Evolutionary conservation across 2,113 vertebrate species (phyloP).

Genomic region (Nycticebus coucang): DNA sequence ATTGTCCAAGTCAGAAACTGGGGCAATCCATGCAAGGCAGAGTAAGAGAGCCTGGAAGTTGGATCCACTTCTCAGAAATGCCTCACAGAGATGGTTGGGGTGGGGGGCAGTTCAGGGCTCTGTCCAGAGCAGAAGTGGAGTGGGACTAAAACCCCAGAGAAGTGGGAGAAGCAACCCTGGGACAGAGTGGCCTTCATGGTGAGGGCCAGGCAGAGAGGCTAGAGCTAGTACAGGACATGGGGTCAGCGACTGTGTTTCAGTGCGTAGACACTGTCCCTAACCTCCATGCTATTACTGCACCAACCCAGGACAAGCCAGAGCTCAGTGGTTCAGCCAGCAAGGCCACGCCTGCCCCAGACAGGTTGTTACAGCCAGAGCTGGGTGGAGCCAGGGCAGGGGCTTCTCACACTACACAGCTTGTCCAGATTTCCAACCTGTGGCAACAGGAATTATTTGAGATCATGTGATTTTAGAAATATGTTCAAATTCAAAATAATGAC

Average conservation of each 20-base stretch:
- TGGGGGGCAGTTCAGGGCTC: background rate
- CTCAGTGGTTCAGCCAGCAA: background rate
- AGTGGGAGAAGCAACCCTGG: background rate
- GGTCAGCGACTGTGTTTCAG: background rate
- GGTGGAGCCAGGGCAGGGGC: background rate
- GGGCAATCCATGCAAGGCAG: too few species aligned
- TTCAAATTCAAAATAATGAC: constrained; percentile 26
- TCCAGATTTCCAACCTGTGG: background rate
- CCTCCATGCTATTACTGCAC: background rate
- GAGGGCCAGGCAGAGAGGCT: background rate
- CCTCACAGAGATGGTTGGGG: background rate
- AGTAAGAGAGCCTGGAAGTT: background rate
- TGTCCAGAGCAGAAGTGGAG: background rate
- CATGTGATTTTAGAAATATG: background rate
- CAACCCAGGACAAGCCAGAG: background rate
- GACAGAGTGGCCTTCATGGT: background rate
- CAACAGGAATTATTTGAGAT: background rate
- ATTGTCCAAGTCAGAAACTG: background rate
- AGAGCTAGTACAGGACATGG: background rate
- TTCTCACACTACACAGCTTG: too few species aligned
- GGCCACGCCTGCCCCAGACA: accelerated
- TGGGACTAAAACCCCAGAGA: background rate
- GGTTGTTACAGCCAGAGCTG: accelerated
- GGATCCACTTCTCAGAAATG: background rate
- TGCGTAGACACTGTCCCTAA: background rate